A percentile compares a stretch with the other conserved stretches of the same genome.
Evolutionary conservation across 2,888 invertebrate species (phyloP).

Genomic region (Encarsia formosa): DNA sequence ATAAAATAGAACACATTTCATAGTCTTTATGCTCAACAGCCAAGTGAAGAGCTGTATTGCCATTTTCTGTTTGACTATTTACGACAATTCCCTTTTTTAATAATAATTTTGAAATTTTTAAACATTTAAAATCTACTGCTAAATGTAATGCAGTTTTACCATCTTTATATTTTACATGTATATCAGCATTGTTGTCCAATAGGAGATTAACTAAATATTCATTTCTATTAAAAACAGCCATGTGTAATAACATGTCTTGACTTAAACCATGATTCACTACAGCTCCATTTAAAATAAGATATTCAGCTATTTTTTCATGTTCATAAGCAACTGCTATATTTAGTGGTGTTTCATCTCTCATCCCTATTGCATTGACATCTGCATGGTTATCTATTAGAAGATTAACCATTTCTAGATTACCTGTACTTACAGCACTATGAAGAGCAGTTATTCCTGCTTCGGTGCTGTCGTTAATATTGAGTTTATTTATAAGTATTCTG

Average conservation of each 20-base stretch:
- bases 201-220: constrained; percentile 5
- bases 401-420: constrained; percentile 5
- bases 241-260: constrained; percentile 4
- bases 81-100: constrained; percentile 4
- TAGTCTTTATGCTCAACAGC: constrained; percentile 1
- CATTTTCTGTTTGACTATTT: not conserved
- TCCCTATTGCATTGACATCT: constrained; percentile 12
- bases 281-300: constrained; percentile 6
- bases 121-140: not conserved
- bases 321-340: constrained; percentile 14
- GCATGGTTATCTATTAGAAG: constrained; percentile 11
- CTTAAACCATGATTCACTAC: constrained; percentile 4
- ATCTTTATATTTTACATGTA: constrained; percentile 1
- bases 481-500: constrained; percentile 5
- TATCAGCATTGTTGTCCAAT: constrained; percentile 2
- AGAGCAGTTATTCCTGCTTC: constrained; percentile 5
- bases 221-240: constrained; percentile 6
- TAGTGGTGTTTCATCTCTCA: constrained; percentile 11
- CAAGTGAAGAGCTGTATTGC: constrained; percentile 12
- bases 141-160: constrained; percentile 10
- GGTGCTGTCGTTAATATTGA: constrained; percentile 1
- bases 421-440: constrained; percentile 10
- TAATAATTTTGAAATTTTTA: constrained; percentile 8
- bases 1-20: constrained; percentile 5
- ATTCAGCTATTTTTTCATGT: constrained; percentile 6